Percentiles rank a stretch among this genome's conserved stretches.
These are phyloP conservation scores for Urechis unicinctus DNA, from an alignment of 2,888 invertebrate genomes.

Conservation along the genomic window DNA sequence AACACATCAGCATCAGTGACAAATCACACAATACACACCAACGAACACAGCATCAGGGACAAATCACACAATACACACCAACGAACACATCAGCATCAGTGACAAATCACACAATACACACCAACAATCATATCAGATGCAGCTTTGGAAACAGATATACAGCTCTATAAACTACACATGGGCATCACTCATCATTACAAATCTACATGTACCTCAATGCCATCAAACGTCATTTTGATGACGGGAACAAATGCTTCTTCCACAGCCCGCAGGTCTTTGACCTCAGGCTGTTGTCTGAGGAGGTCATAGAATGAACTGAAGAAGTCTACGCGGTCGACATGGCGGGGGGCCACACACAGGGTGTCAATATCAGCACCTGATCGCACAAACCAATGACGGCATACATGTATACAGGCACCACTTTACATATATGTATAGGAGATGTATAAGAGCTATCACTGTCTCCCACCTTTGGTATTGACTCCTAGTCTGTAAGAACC, in stretches of 20 bases:
- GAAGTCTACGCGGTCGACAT: conserved; percentile 88
- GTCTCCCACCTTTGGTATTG: conserved; percentile 66
- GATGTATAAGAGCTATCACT: not conserved
- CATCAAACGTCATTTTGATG: conserved; percentile 97
- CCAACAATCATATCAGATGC: no score
- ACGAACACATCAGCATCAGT: no score
- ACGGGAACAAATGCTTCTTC: conserved; percentile 99
- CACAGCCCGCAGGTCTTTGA: conserved; percentile 77
- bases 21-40: no score
- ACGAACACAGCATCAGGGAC: no score
- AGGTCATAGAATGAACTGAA: conserved; percentile 91
- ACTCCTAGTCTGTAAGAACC: conserved; percentile 89
- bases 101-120: no score
- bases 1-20: no score
- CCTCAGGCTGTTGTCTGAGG: conserved; percentile 78
- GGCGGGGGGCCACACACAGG: conserved; percentile 92
- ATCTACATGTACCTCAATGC: conserved; percentile 68
- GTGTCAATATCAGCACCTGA: conserved; percentile 98
- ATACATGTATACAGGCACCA: not conserved
- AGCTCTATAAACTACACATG: not conserved
- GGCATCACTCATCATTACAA: not conserved
- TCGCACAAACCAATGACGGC: not conserved
- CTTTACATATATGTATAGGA: not conserved
- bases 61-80: no score
- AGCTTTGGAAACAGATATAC: no score